Base-by-base conservation (phyloP, 1,140 invertebrate species). In the Lasioglossum albipes region DNA sequence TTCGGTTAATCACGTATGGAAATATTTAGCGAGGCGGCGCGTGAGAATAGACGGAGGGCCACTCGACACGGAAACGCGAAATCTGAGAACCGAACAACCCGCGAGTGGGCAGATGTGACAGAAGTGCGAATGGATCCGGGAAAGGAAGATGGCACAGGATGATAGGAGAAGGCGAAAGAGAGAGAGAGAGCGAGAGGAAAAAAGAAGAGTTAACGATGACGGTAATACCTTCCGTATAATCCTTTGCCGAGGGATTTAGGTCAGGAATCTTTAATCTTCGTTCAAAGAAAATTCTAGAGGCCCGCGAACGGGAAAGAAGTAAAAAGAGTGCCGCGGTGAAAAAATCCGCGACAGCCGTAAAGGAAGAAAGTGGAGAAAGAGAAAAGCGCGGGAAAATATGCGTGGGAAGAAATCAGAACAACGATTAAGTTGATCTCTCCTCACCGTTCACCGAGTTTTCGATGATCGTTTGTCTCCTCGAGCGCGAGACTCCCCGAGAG, bases 181-280 rank as follows among this genome's bases (percentile, higher is more conserved):
- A 57, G 52, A 57, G 20, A 57, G 18, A 57, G 16, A 6, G 52
- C 20, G 20, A 20, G 52, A 20, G 52, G 22, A 59, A n/a, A 59
- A 59, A n/a, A 9, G 20, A 9, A 59, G n/a, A n/a, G 57, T 59
- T n/a, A 59, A 59, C 57, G 57, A 59, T 59, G 57, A 59, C 57
- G n/a, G 57, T 59, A n/a, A 59, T 59, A 59, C n/a, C 20, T n/a
- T 59, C 20, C 57, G 57, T 59, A 59, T 59, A 59, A 59, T 59
- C 57, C 57, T 59, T 59, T 59, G 57, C 57, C 57, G 57, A 59
- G 20, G 57, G 57, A 59, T 59, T 59, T 59, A n/a, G 57, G 57
- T 59, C 57, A 59, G 57, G 57, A 59, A 59, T 59, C 57, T 59
- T 59, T 59, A 59, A 59, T 59, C 57, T 59, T 59, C 57, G 57